Conservation (phyloP, 2,113 vertebrate genomes). For the Mesitornis unicolor region DNA sequence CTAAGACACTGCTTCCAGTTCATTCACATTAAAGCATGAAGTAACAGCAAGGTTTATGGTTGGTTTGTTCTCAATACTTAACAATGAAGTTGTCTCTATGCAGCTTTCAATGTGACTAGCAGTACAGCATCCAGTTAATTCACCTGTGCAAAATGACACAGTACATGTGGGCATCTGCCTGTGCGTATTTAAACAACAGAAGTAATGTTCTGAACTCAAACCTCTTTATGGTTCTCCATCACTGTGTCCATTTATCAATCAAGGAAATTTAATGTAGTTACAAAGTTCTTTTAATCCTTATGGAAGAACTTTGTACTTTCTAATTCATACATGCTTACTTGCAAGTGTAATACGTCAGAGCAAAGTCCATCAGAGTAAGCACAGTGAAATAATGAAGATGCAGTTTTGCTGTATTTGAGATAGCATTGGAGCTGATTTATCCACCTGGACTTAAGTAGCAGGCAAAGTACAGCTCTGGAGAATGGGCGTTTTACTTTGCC, state of each 20-base stretch:
- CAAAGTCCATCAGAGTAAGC: constrained; percentile 29
- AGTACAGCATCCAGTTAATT: not conserved
- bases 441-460: constrained; percentile 51
- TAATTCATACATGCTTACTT: not conserved
- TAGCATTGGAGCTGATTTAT: not conserved
- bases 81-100: not conserved
- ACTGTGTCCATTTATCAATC: not conserved
- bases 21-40: not conserved
- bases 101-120: not conserved
- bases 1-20: not conserved
- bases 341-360: not conserved
- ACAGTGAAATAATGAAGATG: not conserved
- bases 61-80: not conserved
- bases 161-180: not conserved
- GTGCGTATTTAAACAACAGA: not conserved
- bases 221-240: not conserved
- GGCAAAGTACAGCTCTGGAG: constrained; percentile 57
- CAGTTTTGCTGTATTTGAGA: constrained; percentile 33
- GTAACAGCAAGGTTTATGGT: not conserved
- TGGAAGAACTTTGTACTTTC: constrained; percentile 25
- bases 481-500: not conserved
- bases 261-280: not conserved
- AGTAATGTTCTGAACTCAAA: not conserved
- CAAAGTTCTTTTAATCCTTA: not conserved
- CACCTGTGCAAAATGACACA: not conserved